A percentile compares a stretch with the other conserved stretches of the same genome.
Evolutionary conservation across 2,113 vertebrate species (phyloP).

Genomic region (Sciurus niger): DNA sequence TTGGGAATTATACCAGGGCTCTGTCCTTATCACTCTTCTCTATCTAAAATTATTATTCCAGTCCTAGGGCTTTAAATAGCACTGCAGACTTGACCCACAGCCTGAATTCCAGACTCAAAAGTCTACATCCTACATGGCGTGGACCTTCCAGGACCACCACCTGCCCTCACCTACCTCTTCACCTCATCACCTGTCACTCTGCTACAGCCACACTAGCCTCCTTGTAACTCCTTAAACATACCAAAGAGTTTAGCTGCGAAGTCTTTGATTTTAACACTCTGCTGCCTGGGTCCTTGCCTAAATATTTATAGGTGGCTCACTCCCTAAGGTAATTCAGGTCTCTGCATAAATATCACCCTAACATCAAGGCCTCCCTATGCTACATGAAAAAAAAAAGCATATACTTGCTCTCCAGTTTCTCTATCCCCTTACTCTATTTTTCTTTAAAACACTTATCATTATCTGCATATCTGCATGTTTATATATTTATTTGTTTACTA

Average conservation of each 20-base stretch:
- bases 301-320: not conserved
- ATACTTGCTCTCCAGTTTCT: not conserved
- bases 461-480: not conserved
- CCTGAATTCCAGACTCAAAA: not conserved
- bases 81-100: not conserved
- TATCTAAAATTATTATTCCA: conserved; percentile 39
- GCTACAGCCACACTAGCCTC: not conserved
- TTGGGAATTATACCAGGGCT: not conserved
- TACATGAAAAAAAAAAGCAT: not conserved
- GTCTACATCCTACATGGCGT: not conserved
- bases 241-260: not conserved
- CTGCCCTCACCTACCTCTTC: not conserved
- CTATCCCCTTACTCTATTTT: not conserved
- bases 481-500: not conserved
- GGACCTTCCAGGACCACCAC: not conserved
- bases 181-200: not conserved
- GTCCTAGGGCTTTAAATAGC: not conserved
- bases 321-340: conserved; percentile 5
- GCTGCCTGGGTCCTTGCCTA: not conserved
- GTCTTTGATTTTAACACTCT: not conserved
- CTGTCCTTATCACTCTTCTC: not conserved
- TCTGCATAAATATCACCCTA: not conserved
- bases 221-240: not conserved
- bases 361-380: not conserved
- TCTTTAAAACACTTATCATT: conserved; percentile 30